Percentiles rank a stretch among this genome's conserved stretches.
phyloP scores from a whole-genome alignment of 2,113 vertebrate species.

The Podiceps cristatus region DNA sequence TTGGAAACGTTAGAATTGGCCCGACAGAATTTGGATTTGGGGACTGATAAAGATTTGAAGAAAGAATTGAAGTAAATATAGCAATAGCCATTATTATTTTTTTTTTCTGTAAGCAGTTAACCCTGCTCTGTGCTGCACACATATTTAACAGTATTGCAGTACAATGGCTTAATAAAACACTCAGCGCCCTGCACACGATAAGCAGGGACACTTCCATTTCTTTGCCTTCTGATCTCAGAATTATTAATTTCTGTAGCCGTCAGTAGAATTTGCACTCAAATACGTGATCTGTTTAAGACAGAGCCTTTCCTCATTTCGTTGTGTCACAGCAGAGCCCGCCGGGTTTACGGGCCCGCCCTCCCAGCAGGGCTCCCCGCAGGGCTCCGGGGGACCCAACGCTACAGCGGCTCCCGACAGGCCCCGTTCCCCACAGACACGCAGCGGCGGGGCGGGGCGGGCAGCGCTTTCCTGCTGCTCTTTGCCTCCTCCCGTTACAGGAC shows the following conservation, averaged over 20 bases:
- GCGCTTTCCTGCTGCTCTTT: rapidly evolving
- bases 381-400: rapidly evolving
- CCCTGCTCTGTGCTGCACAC: not conserved
- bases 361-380: rapidly evolving
- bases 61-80: not conserved
- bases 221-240: not conserved
- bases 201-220: not conserved
- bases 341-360: too few species aligned
- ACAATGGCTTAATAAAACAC: not conserved
- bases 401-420: not conserved
- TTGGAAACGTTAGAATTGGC: not conserved
- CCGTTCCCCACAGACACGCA: not conserved
- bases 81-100: not conserved
- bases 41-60: not conserved
- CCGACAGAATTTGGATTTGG: not conserved
- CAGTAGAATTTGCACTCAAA: not conserved
- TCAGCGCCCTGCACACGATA: too few species aligned
- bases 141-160: rapidly evolving
- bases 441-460: too few species aligned
- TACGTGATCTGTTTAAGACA: not conserved
- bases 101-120: not conserved
- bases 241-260: not conserved
- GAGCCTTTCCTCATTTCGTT: not conserved
- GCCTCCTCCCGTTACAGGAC: rapidly evolving
- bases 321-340: not conserved